Evolutionary conservation across 2,888 invertebrate species (phyloP), one percentile per base, ranked within the genome.

Genomic region (Seira sanloemensis): DNA sequence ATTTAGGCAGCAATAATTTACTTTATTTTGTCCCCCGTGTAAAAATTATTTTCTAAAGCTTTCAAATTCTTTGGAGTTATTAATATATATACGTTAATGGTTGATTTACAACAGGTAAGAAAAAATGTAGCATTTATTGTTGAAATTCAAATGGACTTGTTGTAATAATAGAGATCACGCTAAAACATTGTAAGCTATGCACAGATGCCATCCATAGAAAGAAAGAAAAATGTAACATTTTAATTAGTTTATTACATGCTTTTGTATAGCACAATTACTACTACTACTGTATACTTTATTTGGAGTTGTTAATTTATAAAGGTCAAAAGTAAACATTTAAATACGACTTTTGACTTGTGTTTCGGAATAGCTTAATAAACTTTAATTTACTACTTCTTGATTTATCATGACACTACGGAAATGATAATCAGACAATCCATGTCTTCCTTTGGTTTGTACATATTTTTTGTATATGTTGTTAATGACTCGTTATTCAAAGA

Each of bases 401-500:
- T 78, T 84, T 72, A 79, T 84, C 84, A 84, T 86, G 86, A 86
- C 86, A 86, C 84, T 86, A 84, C 62, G 76, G 82, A 83, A 78
- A 84, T 81, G 85, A 85, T 82, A 82, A 85, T 85, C 78, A 85
- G 19, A 68, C 4, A 82, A 88, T 88, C 88, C 86, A 81, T 85
- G 88, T 88, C 88, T 88, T 88, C 88, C 88, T 79, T 73, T 62
- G 62, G 27, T 79, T 76, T 87, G 85, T 85, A 85, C 79, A 85
- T 83, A 82, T 23, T 37, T 68, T 77, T 78, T 78, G 66, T 75
- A 78, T 84, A 58, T 78, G 62, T 69, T 26, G 69, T 16, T 67
- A 23, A 24, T n/a, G n/a, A 62, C 5, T 62, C 5, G n/a, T 62
- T 62, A 62, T 12, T 62, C 19, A n/a, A n/a, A n/a, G n/a, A n/a